Conservation (phyloP, 2,113 vertebrate species). For the Dicrurus megarhynchus region DNA sequence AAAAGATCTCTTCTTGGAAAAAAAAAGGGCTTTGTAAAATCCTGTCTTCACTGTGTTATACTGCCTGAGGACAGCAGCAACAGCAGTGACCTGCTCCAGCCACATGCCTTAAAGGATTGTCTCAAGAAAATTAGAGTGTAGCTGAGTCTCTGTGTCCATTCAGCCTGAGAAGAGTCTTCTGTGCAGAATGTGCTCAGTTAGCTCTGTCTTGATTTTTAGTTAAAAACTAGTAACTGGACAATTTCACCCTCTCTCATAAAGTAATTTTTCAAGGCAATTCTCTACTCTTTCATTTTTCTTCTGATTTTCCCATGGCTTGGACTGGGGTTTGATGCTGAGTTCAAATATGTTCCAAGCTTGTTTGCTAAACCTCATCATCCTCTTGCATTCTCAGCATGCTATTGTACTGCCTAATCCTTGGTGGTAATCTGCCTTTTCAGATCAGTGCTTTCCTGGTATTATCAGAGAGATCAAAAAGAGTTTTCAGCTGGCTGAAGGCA, state of each 20-base stretch:
- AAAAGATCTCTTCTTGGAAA: background rate
- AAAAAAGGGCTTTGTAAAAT: conserved; percentile 34
- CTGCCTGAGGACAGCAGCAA: conserved; percentile 49
- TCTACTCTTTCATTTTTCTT: background rate
- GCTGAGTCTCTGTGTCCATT: background rate
- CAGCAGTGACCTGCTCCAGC: conserved; percentile 25
- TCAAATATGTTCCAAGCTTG: conserved; percentile 35
- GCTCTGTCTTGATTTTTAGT: background rate
- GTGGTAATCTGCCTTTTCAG: conserved; percentile 64
- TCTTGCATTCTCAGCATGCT: conserved; percentile 59
- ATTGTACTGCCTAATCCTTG: conserved; percentile 62
- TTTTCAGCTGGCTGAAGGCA: conserved; percentile 58
- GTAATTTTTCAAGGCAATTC: background rate
- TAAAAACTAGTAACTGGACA: background rate
- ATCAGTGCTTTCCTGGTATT: conserved; percentile 66
- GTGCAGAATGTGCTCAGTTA: background rate
- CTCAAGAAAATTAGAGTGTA: conserved; percentile 38
- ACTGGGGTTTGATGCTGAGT: background rate
- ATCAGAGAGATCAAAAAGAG: conserved; percentile 57
- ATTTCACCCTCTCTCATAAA: background rate
- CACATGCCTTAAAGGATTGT: conserved; percentile 53
- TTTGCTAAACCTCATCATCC: conserved; percentile 47
- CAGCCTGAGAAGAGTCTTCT: background rate
- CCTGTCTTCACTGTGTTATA: conserved; percentile 38
- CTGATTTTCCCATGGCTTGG: background rate